Evolutionary conservation across 2,797 vertebrate species (phyloP), one percentile per base, ranked within the genome.

Genomic region (Sebastolobus altivelis): DNA sequence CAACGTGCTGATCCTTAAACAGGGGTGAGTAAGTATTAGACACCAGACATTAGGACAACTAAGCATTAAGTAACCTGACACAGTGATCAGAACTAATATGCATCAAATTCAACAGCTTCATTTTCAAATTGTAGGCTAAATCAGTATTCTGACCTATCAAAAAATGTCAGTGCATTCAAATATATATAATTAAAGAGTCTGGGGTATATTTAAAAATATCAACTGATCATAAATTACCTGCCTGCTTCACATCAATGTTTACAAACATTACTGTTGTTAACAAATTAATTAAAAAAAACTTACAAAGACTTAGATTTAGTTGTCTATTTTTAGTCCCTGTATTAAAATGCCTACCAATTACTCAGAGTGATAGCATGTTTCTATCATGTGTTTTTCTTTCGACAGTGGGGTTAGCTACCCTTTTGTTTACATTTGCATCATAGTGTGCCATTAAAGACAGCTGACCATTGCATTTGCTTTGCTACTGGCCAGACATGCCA

Each of bases 401-500:
- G 3, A 18, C 20, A 9, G 18, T 29, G 12, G 4, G 2, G 22
- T 59, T 62, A 29, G 43, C 31, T n/a, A 1, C 14, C 37, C 13
- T 65, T 61, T 65, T 80, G 49, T 80, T 76, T 66, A 82, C 70
- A 77, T 55, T 77, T 80, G 9, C 63, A 80, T 61, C 74, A 73
- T 3, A 2, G 55, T 20, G 46, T 27, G 55, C 49, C 46, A 70
- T 77, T 65, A 63, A 66, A 81, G 46, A 79, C 10, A 71, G 79
- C 69, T 54, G 54, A 77, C 25, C 6, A n/a, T 29, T 46, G 65
- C 56, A 49, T 82, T 77, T 71, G 29, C 40, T 70, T 68, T 68
- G 49, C 67, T 46, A 14, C 35, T 75, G 69, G 63, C 55, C 71
- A 82, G 62, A 82, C 65, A 71, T 46, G 65, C 33, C 14, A 56